phyloP scores from a whole-genome alignment of 2,888 invertebrate genomes.

The Luperina testacea region DNA sequence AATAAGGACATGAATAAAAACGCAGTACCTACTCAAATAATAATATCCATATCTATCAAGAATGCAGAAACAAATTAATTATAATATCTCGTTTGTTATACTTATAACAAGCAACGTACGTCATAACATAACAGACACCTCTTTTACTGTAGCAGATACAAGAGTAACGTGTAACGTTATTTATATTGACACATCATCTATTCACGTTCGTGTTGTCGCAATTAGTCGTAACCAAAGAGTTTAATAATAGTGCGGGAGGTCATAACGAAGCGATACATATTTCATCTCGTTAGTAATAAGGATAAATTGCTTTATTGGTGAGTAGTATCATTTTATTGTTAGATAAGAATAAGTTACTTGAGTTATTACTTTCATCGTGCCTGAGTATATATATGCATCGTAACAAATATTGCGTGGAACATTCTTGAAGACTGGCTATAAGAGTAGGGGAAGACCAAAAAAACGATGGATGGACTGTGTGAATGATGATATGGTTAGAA shows the following conservation, averaged over 20 bases:
- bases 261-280: slow-evolving; percentile 43
- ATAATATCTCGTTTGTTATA: background rate
- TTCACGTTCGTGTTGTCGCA: slow-evolving; percentile 27
- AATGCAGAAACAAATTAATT: slow-evolving; percentile 19
- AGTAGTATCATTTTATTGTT: slow-evolving; percentile 3
- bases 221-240: slow-evolving; percentile 32
- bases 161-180: slow-evolving; percentile 12
- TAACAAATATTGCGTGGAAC: background rate
- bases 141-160: slow-evolving; percentile 9
- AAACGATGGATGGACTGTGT: background rate
- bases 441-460: background rate
- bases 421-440: background rate
- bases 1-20: background rate
- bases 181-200: slow-evolving; percentile 38
- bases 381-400: background rate
- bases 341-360: background rate
- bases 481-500: too few relatives aligned
- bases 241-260: background rate
- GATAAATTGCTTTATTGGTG: slow-evolving; percentile 8
- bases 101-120: background rate
- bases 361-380: background rate
- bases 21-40: background rate
- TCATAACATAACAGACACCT: slow-evolving; percentile 5
- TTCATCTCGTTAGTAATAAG: slow-evolving; percentile 29
- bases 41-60: slow-evolving; percentile 1